phyloP scores from a whole-genome alignment of 2,113 vertebrate genomes.

The Speoplatyrhinus poulsoni region DNA sequence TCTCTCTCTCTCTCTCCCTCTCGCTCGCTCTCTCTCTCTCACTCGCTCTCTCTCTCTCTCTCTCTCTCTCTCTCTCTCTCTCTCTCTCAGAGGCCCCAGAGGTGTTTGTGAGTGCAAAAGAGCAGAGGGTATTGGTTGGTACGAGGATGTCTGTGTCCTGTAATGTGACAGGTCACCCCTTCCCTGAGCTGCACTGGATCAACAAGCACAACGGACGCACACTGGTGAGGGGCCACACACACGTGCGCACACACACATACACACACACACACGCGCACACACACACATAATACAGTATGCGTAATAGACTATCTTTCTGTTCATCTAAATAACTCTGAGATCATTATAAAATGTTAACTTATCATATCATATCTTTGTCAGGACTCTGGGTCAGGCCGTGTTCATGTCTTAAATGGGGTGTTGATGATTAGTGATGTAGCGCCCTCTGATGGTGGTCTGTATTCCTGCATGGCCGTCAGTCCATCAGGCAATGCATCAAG shows the following conservation, averaged over 20 bases:
- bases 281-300: not conserved
- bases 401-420: slow-evolving; percentile 32
- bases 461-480: slow-evolving; percentile 74
- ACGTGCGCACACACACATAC: not conserved
- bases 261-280: slow-evolving; percentile 4
- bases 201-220: slow-evolving; percentile 56
- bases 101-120: slow-evolving; percentile 52
- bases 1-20: slow-evolving; percentile 1
- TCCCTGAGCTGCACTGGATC: slow-evolving; percentile 70
- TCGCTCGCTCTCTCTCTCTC: not conserved
- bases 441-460: slow-evolving; percentile 77
- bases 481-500: slow-evolving; percentile 55
- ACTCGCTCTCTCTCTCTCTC: too few species aligned
- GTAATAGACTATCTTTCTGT: too few species aligned
- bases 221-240: slow-evolving; percentile 48
- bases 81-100: slow-evolving; percentile 60
- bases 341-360: too few species aligned
- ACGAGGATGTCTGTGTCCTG: slow-evolving; percentile 63
- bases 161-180: slow-evolving; percentile 72
- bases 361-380: slow-evolving; percentile 16
- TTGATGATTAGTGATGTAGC: slow-evolving; percentile 61
- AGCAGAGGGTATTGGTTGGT: slow-evolving; percentile 39
- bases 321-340: too few species aligned
- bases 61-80: not conserved
- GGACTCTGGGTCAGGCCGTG: slow-evolving; percentile 36